Evolutionary conservation across 2,888 invertebrate species (phyloP).

Genomic region (Lasius fuliginosus): DNA sequence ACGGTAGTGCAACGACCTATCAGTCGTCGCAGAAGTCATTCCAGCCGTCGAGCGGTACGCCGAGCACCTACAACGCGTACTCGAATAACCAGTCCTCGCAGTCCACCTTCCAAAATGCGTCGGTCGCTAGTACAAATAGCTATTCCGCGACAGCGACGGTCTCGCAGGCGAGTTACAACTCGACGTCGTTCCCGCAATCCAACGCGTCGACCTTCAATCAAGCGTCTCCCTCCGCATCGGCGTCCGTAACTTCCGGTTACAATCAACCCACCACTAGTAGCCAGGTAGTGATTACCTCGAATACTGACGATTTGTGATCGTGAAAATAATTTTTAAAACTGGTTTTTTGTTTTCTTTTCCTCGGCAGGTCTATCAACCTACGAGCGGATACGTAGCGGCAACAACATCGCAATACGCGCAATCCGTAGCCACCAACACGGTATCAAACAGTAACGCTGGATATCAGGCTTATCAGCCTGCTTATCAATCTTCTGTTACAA

Average conservation of each 20-base stretch:
- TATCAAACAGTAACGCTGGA: constrained; percentile 81
- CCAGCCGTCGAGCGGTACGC: constrained; percentile 84
- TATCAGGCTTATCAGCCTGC: constrained; percentile 84
- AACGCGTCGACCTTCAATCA: constrained; percentile 84
- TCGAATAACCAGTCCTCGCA: constrained; percentile 87
- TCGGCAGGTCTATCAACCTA: constrained; percentile 82
- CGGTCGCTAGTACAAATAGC: constrained; percentile 86
- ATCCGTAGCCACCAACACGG: constrained; percentile 81
- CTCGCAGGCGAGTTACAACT: constrained; percentile 82
- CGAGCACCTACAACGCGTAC: constrained; percentile 85
- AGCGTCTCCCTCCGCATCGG: constrained; percentile 81
- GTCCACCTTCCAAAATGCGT: constrained; percentile 85
- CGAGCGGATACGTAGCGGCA: constrained; percentile 82
- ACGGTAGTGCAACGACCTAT: constrained; percentile 80
- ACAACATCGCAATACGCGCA: constrained; percentile 84
- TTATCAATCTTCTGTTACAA: constrained; percentile 84
- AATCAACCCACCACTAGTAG: constrained; percentile 83
- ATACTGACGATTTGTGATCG: not conserved
- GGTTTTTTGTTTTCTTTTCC: not conserved
- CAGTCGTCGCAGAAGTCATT: constrained; percentile 85
- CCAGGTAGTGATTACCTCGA: constrained; percentile 76
- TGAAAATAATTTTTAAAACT: constrained; percentile 14
- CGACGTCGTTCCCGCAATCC: constrained; percentile 82
- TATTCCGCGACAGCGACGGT: constrained; percentile 83
- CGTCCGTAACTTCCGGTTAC: constrained; percentile 81